Conservation (phyloP, 2,113 vertebrate species). For the Xenus cinereus region DNA sequence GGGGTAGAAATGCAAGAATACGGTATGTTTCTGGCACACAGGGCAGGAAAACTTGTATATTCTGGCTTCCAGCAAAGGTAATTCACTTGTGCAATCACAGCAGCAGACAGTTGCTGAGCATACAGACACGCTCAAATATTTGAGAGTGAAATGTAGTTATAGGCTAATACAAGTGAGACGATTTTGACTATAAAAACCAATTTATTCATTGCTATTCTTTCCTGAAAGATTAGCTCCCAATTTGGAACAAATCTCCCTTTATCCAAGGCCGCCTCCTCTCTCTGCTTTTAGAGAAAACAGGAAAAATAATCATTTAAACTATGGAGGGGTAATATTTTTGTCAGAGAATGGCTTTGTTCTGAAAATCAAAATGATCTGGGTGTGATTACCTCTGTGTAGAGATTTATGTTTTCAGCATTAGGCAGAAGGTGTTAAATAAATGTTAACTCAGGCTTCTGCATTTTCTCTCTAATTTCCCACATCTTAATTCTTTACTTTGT, state of each 20-base stretch:
- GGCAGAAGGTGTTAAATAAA: conserved; percentile 14
- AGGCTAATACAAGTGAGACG: neutral
- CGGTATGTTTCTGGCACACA: neutral
- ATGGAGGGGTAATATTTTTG: neutral
- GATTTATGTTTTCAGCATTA: neutral
- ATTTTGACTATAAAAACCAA: neutral
- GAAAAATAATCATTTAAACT: neutral
- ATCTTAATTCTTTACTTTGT: conserved; percentile 15
- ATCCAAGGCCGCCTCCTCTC: neutral
- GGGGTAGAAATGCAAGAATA: neutral
- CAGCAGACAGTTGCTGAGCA: neutral
- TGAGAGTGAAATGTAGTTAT: neutral
- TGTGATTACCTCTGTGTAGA: neutral
- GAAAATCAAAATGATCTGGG: neutral
- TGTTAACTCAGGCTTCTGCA: conserved; percentile 9
- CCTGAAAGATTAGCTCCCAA: neutral
- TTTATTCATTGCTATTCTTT: neutral
- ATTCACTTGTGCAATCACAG: neutral
- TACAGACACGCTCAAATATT: neutral
- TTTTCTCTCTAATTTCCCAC: conserved; percentile 9
- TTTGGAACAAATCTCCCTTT: neutral
- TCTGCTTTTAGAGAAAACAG: neutral
- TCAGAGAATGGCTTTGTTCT: neutral
- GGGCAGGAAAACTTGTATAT: neutral
- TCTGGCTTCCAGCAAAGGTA: rapidly evolving